Percentiles rank a stretch among this genome's conserved stretches.
phyloP scores from a whole-genome alignment of 2,888 invertebrate species.

The Parapristionchus giblindavisi region DNA sequence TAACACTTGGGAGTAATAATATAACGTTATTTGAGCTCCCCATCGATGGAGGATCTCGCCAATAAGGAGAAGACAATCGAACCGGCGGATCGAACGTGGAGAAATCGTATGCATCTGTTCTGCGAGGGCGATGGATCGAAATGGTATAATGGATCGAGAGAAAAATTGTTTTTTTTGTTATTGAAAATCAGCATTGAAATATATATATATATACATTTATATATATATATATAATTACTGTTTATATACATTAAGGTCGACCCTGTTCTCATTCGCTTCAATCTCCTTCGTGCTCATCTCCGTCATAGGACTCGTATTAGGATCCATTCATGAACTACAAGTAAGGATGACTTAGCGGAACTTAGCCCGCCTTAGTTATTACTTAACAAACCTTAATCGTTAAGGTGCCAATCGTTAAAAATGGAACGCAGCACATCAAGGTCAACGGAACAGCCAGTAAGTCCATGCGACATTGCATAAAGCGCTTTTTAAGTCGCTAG shows the following conservation, averaged over 20 bases:
- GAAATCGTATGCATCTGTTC: conserved; percentile 57
- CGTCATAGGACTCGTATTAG: conserved; percentile 64
- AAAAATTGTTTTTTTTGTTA: no score
- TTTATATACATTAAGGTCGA: conserved; percentile 45
- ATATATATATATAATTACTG: no score
- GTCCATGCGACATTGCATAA: conserved; percentile 34
- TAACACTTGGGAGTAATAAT: neutral
- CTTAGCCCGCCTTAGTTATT: neutral
- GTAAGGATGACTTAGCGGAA: conserved; percentile 37
- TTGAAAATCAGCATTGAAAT: no score
- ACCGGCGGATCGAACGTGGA: conserved; percentile 51
- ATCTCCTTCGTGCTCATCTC: conserved; percentile 66
- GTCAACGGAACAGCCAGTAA: conserved; percentile 46
- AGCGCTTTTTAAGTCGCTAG: no score
- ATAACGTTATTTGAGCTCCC: conserved; percentile 52
- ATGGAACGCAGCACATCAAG: conserved; percentile 45
- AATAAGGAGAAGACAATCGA: conserved; percentile 54
- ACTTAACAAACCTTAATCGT: neutral
- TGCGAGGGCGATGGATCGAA: conserved; percentile 49
- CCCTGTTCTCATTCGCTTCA: conserved; percentile 61
- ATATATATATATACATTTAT: no score
- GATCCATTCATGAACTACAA: conserved; percentile 64
- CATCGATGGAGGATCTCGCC: conserved; percentile 60
- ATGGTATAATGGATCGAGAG: neutral
- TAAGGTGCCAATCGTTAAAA: conserved; percentile 55